phyloP scores from a whole-genome alignment of 2,888 invertebrate species.

The Aleiodes testaceus region DNA sequence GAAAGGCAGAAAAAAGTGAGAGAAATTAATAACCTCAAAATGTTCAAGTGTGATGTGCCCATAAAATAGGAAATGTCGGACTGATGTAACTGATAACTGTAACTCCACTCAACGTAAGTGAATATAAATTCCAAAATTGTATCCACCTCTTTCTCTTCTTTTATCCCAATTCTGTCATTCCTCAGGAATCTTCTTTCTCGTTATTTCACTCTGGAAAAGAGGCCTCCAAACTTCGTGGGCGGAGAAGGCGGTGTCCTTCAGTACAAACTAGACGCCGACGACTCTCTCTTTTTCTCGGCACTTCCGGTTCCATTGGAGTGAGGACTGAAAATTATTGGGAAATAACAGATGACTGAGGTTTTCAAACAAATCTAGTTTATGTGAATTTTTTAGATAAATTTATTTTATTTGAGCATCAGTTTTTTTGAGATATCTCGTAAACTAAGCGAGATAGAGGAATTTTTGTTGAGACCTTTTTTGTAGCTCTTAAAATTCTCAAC shows the following conservation, averaged over 20 bases:
- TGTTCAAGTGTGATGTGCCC: neutral
- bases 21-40: neutral
- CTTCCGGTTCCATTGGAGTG: neutral
- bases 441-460: no score
- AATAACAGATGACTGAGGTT: no score
- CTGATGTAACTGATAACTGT: constrained; percentile 12
- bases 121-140: neutral
- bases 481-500: no score
- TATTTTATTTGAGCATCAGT: no score
- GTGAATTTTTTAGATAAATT: no score
- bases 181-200: neutral
- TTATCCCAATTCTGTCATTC: neutral
- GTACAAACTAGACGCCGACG: no score
- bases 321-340: neutral
- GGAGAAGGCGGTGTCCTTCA: neutral
- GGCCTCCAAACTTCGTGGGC: neutral
- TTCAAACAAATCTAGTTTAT: no score
- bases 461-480: no score
- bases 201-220: neutral
- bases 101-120: neutral
- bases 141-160: neutral
- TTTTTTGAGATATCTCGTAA: no score
- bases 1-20: no score
- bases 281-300: neutral
- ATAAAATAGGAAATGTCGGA: neutral